A percentile compares a stretch with the other conserved stretches of the same genome.
Conservation (phyloP, 64 coral and sea anemone species). For the Trachythela sp. region DNA sequence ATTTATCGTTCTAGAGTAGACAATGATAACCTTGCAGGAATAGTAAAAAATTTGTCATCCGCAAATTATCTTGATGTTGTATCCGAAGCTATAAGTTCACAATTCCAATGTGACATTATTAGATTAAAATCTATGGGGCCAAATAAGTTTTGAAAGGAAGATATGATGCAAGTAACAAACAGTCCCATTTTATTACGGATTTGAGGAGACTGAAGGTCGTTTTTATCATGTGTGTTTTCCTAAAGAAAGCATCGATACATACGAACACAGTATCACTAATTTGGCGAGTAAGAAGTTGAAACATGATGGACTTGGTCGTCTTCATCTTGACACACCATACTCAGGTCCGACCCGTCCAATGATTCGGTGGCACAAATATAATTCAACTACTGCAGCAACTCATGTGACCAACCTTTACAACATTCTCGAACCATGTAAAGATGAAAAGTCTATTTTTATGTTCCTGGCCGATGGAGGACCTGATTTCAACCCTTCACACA, state of each 20-base stretch:
- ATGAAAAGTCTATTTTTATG: not conserved
- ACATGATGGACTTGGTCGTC: conserved; percentile 9
- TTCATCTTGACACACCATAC: conserved; percentile 9
- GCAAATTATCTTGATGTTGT: not conserved
- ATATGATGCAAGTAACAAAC: not conserved
- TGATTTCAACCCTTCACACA: not conserved
- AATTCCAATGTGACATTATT: not conserved
- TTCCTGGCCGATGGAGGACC: not conserved
- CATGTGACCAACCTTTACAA: too few relatives aligned
- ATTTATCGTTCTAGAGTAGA: not conserved
- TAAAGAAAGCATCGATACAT: conserved; percentile 8
- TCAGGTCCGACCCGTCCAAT: not conserved
- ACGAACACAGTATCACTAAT: not conserved
- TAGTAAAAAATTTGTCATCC: not conserved
- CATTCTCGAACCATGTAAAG: too few relatives aligned
- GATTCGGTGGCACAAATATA: not conserved
- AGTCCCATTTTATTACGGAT: not conserved
- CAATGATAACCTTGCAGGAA: not conserved
- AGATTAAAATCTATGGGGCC: not conserved
- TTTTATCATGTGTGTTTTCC: not conserved
- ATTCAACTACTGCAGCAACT: too few relatives aligned
- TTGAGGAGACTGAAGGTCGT: not conserved
- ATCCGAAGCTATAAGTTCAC: not conserved
- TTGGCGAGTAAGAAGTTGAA: not conserved
- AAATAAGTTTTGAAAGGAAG: not conserved